phyloP scores from a whole-genome alignment of 2,113 vertebrate genomes.

The Hypanus sabinus region DNA sequence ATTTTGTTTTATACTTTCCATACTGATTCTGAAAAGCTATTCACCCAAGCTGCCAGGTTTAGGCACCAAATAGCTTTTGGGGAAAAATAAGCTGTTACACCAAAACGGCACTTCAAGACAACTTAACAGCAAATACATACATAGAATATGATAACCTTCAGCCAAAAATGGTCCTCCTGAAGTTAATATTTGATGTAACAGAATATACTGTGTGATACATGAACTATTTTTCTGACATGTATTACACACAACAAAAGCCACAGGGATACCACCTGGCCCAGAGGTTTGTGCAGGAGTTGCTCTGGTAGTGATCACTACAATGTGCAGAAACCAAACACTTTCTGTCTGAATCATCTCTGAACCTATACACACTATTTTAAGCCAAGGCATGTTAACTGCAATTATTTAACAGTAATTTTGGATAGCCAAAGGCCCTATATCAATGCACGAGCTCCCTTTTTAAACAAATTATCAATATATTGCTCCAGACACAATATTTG shows the following conservation, averaged over 20 bases:
- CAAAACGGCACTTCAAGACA: not conserved
- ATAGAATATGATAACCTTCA: too few relatives aligned
- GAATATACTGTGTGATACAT: not conserved
- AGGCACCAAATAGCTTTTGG: not conserved
- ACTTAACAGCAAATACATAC: not conserved
- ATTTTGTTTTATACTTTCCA: too few relatives aligned
- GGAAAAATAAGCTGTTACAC: not conserved
- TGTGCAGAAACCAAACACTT: not conserved
- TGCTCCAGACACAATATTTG: not conserved
- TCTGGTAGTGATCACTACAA: not conserved
- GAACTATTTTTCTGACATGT: not conserved
- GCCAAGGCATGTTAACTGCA: not conserved
- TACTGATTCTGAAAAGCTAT: not conserved
- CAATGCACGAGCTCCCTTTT: not conserved
- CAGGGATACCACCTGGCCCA: not conserved
- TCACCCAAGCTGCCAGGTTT: not conserved
- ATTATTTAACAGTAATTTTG: not conserved
- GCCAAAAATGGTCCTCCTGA: not conserved
- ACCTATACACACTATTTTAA: not conserved
- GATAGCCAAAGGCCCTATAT: not conserved
- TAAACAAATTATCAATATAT: not conserved
- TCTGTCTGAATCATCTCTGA: not conserved
- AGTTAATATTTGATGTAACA: not conserved
- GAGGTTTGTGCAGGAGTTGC: not conserved
- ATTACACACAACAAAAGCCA: not conserved